Evolutionary conservation across 2,888 invertebrate species (phyloP), one percentile per base, ranked within the genome.

Genomic region (Caenorhabditis japonica): DNA sequence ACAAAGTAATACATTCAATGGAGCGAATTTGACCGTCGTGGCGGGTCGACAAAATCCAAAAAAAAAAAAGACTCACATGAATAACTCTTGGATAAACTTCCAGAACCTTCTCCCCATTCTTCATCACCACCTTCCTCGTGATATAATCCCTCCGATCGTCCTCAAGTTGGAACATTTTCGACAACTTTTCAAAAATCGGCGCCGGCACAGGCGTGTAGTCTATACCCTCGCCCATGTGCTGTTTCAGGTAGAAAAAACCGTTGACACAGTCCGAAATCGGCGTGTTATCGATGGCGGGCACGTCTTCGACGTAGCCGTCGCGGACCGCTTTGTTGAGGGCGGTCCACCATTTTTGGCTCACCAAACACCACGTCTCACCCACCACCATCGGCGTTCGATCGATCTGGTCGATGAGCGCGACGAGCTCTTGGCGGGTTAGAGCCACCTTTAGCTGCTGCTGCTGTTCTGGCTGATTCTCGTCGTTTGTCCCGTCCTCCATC

Each of bases 21-120:
- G n/a, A n/a, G n/a, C n/a, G n/a, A n/a, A n/a, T n/a, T n/a, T n/a
- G n/a, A n/a, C n/a, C n/a, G n/a, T n/a, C n/a, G n/a, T n/a, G n/a
- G n/a, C n/a, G n/a, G n/a, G n/a, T n/a, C n/a, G n/a, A n/a, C n/a
- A n/a, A n/a, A n/a, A n/a, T n/a, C n/a, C n/a, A n/a, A n/a, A n/a
- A n/a, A n/a, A n/a, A n/a, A n/a, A n/a, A n/a, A n/a, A n/a, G n/a
- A 38, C 69, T 21, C 43, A 85, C 85, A 53, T 78, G 76, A 21
- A 85, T 53, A 39, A 75, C 33, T 33, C 79, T 61, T 12, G 83
- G 84, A 49, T 85, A 85, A 4, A 83, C 64, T 38, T 84, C 85
- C 4, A 85, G 43, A 15, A 66, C 23, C 3, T 71, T 36, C 1
- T 46, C 1, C 1, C 41, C 56, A 27, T 71, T 44, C 44, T 73